Base-by-base conservation (phyloP, 92 coral and sea anemone genomes). In the Plumapathes pennacea region DNA sequence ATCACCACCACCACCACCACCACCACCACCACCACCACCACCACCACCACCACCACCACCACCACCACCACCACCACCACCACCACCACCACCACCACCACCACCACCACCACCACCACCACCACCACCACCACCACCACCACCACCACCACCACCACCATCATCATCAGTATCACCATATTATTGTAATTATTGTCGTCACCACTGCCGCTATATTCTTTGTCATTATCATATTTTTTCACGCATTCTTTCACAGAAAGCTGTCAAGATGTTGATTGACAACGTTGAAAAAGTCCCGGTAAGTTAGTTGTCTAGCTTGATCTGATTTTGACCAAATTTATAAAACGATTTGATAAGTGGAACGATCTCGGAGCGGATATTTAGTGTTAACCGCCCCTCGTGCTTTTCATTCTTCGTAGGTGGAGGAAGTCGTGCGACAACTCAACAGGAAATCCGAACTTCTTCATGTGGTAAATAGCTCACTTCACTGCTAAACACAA, bases 201-300 rank as follows among this genome's bases (percentile, higher is more conserved):
- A 17, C 13, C 19, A 13, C 14, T 18, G 0, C 3, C 21, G 25
- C 11, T 41, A 1, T 12, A 10, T 27, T 23, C 8, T 20, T 38
- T 26, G 25, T 31, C 19, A 34, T 24, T 10, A 24, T 24, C 58
- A 32, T 25, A 10, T 29, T 31, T 34, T 15, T 17, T 39, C 48
- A 13, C 34, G 13, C 60, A 30, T 77, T 15, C 10, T 24, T 28
- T 24, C 51, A 20, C 46, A 92, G 98, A 84, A 81, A 55, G 96
- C 98, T 15, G 86, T 85, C 19, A 81, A 85, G 85, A 92, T 92
- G 96, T 82, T 92, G 58, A 60, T 92, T 46, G 88, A 92, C 51
- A 92, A 92, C 72, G 41, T 84, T 11, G 96, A 88, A 62, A 92
- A 88, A 76, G 90, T 92, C 32, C 81, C 98, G 32, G 98, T 91